Conservation (phyloP, 2,113 vertebrate genomes). For the Rhinopomastus cyanomelas region DNA sequence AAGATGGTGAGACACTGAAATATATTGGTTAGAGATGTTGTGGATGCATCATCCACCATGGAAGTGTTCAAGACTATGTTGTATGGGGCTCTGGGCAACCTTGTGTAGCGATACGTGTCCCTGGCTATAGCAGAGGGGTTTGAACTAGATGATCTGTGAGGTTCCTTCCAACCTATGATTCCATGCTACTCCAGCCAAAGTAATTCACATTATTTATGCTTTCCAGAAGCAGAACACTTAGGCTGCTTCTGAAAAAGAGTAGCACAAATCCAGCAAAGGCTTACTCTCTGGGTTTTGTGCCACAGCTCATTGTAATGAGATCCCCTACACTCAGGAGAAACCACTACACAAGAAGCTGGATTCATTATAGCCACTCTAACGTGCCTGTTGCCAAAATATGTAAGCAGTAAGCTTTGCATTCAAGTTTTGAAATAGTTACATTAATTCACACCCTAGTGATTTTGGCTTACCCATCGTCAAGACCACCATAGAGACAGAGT, state of each 20-base stretch:
- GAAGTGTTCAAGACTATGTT: too few relatives aligned
- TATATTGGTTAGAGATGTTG: too few relatives aligned
- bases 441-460: slow-evolving; percentile 20
- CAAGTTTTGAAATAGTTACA: slow-evolving; percentile 10
- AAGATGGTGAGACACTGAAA: too few relatives aligned
- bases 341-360: background rate
- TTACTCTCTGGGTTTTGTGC: slow-evolving; percentile 3
- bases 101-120: too few relatives aligned
- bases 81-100: too few relatives aligned
- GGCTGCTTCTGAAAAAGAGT: background rate
- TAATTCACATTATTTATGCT: background rate
- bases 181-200: background rate
- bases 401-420: background rate
- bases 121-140: too few relatives aligned
- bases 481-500: background rate
- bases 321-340: background rate
- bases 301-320: background rate
- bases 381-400: background rate
- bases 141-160: too few relatives aligned
- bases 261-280: background rate
- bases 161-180: too few relatives aligned
- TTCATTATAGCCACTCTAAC: background rate
- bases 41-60: too few relatives aligned
- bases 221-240: background rate
- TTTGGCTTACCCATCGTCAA: slow-evolving; percentile 12